Evolutionary conservation across 2,113 vertebrate species (phyloP).

Genomic region (Corythoichthys haematopterus): DNA sequence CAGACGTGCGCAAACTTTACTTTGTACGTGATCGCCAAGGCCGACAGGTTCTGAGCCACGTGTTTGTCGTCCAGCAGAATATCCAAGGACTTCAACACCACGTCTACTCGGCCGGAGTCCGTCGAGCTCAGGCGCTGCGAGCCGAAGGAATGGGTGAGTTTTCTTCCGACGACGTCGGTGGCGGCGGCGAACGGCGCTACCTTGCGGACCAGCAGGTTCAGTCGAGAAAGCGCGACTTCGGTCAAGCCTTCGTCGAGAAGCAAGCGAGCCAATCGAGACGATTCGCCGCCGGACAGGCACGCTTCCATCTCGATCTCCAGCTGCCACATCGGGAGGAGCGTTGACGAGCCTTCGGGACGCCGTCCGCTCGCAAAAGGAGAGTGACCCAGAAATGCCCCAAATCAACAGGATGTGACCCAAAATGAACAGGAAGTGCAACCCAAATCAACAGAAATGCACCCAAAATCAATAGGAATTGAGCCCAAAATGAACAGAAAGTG

Average conservation of each 20-base stretch:
- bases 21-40: slow-evolving; percentile 24
- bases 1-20: slow-evolving; percentile 6
- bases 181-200: slow-evolving; percentile 3
- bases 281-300: slow-evolving; percentile 12
- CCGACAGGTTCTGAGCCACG: slow-evolving; percentile 10
- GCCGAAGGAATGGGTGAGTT: background rate
- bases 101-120: slow-evolving; percentile 13
- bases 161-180: background rate
- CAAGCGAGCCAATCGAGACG: slow-evolving; percentile 1
- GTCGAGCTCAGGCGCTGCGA: slow-evolving; percentile 24
- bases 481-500: too few relatives aligned
- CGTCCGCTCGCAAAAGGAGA: background rate
- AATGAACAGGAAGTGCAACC: too few relatives aligned
- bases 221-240: background rate
- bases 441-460: too few relatives aligned
- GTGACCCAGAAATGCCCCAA: background rate
- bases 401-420: background rate
- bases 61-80: slow-evolving; percentile 23
- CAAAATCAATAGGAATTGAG: too few relatives aligned
- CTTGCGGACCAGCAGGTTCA: slow-evolving; percentile 37
- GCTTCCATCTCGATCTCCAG: slow-evolving; percentile 31
- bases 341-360: background rate
- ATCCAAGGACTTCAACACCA: slow-evolving; percentile 40
- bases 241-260: slow-evolving; percentile 22
- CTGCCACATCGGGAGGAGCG: slow-evolving; percentile 6